Evolutionary conservation across 92 coral and sea anemone genomes (phyloP), one percentile per base, ranked within the genome.

Genomic region (Epizoanthus fatuus): DNA sequence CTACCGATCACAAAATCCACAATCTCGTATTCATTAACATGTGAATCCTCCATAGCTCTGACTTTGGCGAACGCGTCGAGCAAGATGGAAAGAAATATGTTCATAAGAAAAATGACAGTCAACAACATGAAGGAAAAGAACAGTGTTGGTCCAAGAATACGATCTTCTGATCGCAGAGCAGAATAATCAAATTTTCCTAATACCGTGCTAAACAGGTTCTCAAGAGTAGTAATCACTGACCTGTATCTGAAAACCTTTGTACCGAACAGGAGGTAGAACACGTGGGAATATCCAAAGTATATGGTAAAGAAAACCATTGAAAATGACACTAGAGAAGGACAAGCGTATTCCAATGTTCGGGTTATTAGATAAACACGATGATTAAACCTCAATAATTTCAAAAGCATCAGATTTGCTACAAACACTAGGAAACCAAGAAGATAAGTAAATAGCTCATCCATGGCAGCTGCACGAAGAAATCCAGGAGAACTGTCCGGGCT

Each of bases 11-110:
- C 63, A 69, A 89, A 84, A 4, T 95, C 95, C 6, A 93, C 80
- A 3, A 93, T 86, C 45, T 91, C 94, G 12, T 83, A 75, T 55
- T 95, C 98, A 65, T 86, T 79, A 29, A 85, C 80, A 68, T 81
- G 67, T 15, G 79, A 74, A 49, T 86, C 58, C 17, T 94, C 90
- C 9, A 89, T 93, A 10, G 16, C 4, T n/a, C 89, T 93, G 7
- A 95, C 98, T n/a, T 89, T 90, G 40, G 91, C 93, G 83, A 91
- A 95, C 17, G 95, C 80, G 74, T 95, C 98, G 89, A 89, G 91
- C 7, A 95, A 83, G 53, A 95, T 93, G 5, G 98, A 86, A 10
- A 95, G 55, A 67, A 95, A 93, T 40, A 94, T 92, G 58, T 94
- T 91, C 77, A 95, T 70, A 4, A 95, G 80, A 35, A 95, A 80